phyloP scores from a whole-genome alignment of 1,140 invertebrate species.

The Hyles euphorbiae region DNA sequence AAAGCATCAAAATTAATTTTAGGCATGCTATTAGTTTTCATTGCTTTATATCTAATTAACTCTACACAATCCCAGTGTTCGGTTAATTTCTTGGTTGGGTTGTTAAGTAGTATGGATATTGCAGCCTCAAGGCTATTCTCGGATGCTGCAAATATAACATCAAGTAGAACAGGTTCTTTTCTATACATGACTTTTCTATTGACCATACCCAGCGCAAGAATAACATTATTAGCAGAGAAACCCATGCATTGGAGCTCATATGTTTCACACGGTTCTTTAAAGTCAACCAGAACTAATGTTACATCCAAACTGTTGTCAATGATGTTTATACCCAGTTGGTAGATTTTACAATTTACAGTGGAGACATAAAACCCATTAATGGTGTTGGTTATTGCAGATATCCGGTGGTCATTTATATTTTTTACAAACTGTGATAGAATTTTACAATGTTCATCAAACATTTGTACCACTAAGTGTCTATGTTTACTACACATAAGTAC shows the following conservation, averaged over 20 bases:
- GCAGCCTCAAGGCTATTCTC: constrained; percentile 24
- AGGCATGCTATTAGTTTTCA: constrained; percentile 49
- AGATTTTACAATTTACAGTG: constrained; percentile 47
- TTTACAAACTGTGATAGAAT: constrained; percentile 36
- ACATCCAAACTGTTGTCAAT: constrained; percentile 24
- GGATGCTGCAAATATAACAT: constrained; percentile 31
- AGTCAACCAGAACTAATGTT: constrained; percentile 17
- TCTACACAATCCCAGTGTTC: constrained; percentile 55
- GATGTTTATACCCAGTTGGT: constrained; percentile 33
- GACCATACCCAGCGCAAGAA: constrained; percentile 33
- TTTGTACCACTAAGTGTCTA: constrained; percentile 47
- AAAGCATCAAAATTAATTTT: constrained; percentile 37
- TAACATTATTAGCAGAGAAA: constrained; percentile 36
- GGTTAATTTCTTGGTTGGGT: constrained; percentile 43
- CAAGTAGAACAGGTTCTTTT: constrained; percentile 37
- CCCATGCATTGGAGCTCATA: constrained; percentile 38
- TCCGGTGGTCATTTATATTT: constrained; percentile 53
- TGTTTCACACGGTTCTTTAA: constrained; percentile 37
- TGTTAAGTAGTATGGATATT: constrained; percentile 34
- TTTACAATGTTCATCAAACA: constrained; percentile 41
- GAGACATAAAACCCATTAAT: constrained; percentile 31
- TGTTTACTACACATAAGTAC: constrained; percentile 49
- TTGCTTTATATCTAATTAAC: constrained; percentile 38
- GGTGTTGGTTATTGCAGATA: constrained; percentile 32
- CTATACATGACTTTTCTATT: constrained; percentile 39